phyloP scores from a whole-genome alignment of 2,113 vertebrate species.

The Paramormyrops kingsleyae region DNA sequence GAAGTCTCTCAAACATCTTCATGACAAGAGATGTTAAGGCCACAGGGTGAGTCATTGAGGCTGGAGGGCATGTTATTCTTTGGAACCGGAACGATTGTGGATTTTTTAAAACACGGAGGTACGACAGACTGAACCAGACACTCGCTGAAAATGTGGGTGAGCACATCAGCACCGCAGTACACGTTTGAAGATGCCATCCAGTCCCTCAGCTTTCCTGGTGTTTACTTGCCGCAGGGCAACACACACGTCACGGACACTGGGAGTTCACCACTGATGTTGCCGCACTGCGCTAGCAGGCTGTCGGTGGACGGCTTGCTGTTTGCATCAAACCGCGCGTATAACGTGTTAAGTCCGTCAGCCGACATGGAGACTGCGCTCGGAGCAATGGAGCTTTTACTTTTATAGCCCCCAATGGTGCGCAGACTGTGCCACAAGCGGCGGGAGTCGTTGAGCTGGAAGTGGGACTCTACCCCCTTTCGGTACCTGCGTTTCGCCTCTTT shows the following conservation, averaged over 20 bases:
- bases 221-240: neutral
- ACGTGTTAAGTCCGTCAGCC: too few species aligned
- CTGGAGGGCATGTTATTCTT: neutral
- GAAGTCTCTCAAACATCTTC: slow-evolving; percentile 17
- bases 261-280: neutral
- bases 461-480: too few species aligned
- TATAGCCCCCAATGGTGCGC: too few species aligned
- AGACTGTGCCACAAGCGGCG: too few species aligned
- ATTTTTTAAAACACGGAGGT: neutral
- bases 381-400: too few species aligned
- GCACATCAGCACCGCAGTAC: neutral
- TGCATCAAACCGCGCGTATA: too few species aligned
- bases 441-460: too few species aligned
- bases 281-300: neutral
- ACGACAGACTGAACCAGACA: neutral
- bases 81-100: neutral
- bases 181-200: neutral
- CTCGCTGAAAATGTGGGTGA: neutral
- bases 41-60: neutral
- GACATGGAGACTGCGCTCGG: too few species aligned
- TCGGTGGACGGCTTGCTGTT: too few species aligned
- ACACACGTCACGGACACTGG: too few species aligned
- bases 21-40: slow-evolving; percentile 10
- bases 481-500: too few species aligned
- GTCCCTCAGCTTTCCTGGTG: neutral